These are phyloP conservation scores for Apistogramma diplotaenia DNA, from an alignment of 2,113 vertebrate species.

Conservation along the genomic window DNA sequence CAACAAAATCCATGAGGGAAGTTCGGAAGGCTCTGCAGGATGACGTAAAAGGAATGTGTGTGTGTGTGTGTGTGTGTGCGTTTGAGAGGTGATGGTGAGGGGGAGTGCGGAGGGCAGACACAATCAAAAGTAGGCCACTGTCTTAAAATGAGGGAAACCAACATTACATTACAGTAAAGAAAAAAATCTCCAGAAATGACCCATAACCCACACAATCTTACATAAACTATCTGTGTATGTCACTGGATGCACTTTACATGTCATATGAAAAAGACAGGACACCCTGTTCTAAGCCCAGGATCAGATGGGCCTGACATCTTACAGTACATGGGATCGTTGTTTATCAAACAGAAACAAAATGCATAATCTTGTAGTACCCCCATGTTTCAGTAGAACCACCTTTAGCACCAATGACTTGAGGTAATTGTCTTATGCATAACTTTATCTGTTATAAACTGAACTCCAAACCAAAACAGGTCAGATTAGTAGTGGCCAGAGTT, in stretches of 20 bases:
- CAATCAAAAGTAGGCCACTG: conserved; percentile 8
- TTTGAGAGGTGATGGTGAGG: conserved; percentile 25
- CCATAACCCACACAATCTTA: neutral
- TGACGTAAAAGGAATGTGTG: conserved; percentile 39
- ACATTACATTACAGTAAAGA: neutral
- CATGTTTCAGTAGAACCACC: neutral
- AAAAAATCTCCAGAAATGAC: neutral
- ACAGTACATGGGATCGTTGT: neutral
- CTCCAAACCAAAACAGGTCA: too few relatives aligned
- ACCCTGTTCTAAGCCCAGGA: neutral
- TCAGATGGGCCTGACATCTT: neutral
- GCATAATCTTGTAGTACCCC: neutral
- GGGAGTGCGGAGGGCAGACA: conserved; percentile 15
- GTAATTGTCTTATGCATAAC: neutral
- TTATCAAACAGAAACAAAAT: neutral
- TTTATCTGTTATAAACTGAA: neutral
- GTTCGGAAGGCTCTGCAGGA: conserved; percentile 14
- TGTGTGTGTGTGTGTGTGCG: conserved; percentile 5
- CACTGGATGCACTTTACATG: neutral
- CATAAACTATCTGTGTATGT: neutral
- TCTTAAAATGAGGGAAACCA: neutral
- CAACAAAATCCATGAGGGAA: conserved; percentile 35
- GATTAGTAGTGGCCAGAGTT: too few relatives aligned
- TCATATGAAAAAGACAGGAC: neutral
- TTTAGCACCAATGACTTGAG: neutral